Evolutionary conservation across 2,888 invertebrate genomes (phyloP), one percentile per base, ranked within the genome.

Genomic region (Acrocyrtus sp.): DNA sequence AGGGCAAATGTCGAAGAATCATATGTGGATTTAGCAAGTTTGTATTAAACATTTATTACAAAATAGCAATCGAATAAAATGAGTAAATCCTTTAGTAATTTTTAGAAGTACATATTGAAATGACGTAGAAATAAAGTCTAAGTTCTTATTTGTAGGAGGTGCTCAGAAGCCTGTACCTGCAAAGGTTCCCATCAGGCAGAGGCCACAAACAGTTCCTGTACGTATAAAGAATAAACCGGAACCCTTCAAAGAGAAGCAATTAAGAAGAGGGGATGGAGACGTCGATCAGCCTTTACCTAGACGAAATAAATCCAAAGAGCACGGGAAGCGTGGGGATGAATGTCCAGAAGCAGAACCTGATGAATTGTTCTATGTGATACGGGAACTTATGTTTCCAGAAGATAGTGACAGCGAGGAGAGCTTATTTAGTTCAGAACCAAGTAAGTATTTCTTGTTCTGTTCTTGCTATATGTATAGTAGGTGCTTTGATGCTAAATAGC

Each of bases 1-100:
- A 50, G 47, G 3, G 22, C 69, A 0, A 26, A 56, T 2, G 56
- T 69, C 27, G 54, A 69, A 39, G 62, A 61, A 47, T 47, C 61
- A 4, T 61, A 69, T 24, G 47, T 60, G 1, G 48, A 48, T 34
- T 29, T 60, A 29, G 48, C 45, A n/a, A n/a, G n/a, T n/a, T n/a
- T n/a, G n/a, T n/a, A n/a, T n/a, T n/a, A n/a, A n/a, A n/a, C n/a
- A n/a, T n/a, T n/a, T n/a, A n/a, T n/a, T n/a, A n/a, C n/a, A n/a
- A n/a, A n/a, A n/a, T n/a, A n/a, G n/a, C n/a, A n/a, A n/a, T n/a
- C n/a, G n/a, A n/a, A n/a, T n/a, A n/a, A n/a, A n/a, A n/a, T n/a
- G n/a, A n/a, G n/a, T n/a, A n/a, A n/a, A n/a, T n/a, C n/a, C n/a
- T n/a, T n/a, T n/a, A n/a, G n/a, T n/a, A n/a, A n/a, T n/a, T n/a